Evolutionary conservation across 2,797 vertebrate genomes (phyloP).

Genomic region (Megalops cyprinoides): DNA sequence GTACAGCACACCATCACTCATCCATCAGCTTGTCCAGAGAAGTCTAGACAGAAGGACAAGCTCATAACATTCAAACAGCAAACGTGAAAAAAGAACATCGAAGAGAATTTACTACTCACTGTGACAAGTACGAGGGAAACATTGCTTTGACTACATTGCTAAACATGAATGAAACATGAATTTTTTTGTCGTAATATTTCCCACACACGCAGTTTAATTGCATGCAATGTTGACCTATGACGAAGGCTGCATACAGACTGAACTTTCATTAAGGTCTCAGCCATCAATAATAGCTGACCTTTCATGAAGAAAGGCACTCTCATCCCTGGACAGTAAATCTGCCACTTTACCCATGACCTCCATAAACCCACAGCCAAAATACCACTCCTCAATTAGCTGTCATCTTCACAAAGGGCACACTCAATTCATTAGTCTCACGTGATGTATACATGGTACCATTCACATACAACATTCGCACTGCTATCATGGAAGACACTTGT

Average conservation of each 20-base stretch:
- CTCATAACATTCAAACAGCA: neutral
- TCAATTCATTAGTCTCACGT: neutral
- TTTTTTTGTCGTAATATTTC: neutral
- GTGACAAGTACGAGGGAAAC: neutral
- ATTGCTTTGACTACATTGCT: neutral
- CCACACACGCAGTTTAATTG: slow-evolving; percentile 49
- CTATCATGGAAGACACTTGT: neutral
- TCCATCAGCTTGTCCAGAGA: neutral
- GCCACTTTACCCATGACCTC: slow-evolving; percentile 46
- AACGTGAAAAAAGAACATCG: neutral
- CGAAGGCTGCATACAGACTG: slow-evolving; percentile 9
- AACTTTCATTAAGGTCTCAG: slow-evolving; percentile 27
- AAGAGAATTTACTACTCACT: neutral
- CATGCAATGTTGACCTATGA: slow-evolving; percentile 63
- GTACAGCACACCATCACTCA: neutral
- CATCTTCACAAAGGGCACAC: slow-evolving; percentile 39
- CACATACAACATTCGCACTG: neutral
- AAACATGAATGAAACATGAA: neutral
- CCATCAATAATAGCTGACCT: slow-evolving; percentile 63
- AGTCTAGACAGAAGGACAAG: no score
- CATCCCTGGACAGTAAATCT: slow-evolving; percentile 52
- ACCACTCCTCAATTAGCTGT: slow-evolving; percentile 49
- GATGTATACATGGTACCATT: neutral
- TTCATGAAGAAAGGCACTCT: slow-evolving; percentile 53
- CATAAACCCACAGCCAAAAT: slow-evolving; percentile 56